phyloP scores from a whole-genome alignment of 2,113 vertebrate genomes.

The Labeo rohita region DNA sequence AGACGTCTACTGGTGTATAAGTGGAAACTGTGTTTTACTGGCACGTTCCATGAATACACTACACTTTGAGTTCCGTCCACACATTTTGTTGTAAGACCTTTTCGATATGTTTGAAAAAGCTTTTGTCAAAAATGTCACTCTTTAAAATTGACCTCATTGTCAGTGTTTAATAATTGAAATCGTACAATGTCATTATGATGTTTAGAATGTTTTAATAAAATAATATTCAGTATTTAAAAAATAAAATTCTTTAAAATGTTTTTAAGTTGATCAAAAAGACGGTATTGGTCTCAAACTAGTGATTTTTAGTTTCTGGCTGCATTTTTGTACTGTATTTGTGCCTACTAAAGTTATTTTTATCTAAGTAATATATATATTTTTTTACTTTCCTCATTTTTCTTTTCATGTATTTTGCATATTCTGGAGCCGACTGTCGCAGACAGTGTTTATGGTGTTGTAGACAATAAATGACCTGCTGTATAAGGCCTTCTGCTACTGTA shows the following conservation, averaged over 20 bases:
- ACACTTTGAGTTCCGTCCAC: too few species aligned
- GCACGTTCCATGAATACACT: background rate
- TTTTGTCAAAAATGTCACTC: background rate
- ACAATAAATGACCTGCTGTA: background rate
- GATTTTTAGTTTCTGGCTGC: too few species aligned
- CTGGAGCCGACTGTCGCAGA: background rate
- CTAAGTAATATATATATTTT: background rate
- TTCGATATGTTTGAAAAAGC: background rate
- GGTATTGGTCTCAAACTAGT: too few species aligned
- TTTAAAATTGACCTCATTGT: background rate
- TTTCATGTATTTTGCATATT: background rate
- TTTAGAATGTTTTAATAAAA: background rate
- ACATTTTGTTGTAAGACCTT: background rate
- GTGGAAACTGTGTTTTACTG: background rate
- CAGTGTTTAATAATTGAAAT: background rate
- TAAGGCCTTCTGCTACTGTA: slow-evolving; percentile 17
- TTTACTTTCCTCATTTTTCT: background rate
- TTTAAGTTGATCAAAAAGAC: background rate
- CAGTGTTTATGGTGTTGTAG: slow-evolving; percentile 4
- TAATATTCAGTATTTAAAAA: background rate
- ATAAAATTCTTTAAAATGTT: background rate
- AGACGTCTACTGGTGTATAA: background rate
- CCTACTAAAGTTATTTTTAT: too few species aligned
- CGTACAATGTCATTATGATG: background rate
- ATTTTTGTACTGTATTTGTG: too few species aligned